Evolutionary conservation across 2,888 invertebrate species (phyloP).

Genomic region (Ferdinandea cuprea): DNA sequence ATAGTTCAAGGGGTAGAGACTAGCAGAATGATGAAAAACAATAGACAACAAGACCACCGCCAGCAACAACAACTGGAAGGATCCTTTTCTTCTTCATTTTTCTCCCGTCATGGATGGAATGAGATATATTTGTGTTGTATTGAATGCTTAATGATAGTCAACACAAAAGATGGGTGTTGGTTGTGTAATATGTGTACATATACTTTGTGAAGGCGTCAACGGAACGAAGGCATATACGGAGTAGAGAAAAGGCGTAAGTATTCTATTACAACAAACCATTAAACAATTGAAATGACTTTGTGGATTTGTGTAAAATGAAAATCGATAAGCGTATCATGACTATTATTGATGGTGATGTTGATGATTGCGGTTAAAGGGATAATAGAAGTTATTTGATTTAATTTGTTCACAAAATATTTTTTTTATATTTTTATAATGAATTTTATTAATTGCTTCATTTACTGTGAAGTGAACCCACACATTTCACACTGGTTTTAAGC

Average conservation of each 20-base stretch:
- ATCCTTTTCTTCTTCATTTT: conserved; percentile 40
- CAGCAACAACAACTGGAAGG: conserved; percentile 2
- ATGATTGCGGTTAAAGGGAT: conserved; percentile 28
- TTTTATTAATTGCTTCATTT: too few species aligned
- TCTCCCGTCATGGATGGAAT: conserved; percentile 57
- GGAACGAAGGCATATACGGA: background rate
- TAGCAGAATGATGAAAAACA: conserved; percentile 37
- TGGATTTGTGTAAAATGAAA: conserved; percentile 49
- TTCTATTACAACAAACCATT: conserved; percentile 58
- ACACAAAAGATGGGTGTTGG: conserved; percentile 24
- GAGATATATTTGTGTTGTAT: conserved; percentile 64
- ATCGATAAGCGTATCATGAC: conserved; percentile 37
- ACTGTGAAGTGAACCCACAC: too few species aligned
- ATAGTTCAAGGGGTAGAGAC: conserved; percentile 26
- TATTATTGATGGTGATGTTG: background rate
- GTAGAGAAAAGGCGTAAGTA: conserved; percentile 35
- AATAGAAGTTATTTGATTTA: conserved; percentile 17
- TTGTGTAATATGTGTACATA: conserved; percentile 4
- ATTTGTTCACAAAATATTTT: too few species aligned
- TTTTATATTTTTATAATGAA: too few species aligned
- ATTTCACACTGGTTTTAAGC: too few species aligned
- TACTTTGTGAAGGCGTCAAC: background rate
- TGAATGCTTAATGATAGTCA: conserved; percentile 62
- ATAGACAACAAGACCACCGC: conserved; percentile 30
- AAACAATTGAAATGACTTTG: conserved; percentile 61